These are phyloP conservation scores for Microctenopoma steveboyesi DNA, from an alignment of 2,797 vertebrate genomes.

Conservation along the genomic window DNA sequence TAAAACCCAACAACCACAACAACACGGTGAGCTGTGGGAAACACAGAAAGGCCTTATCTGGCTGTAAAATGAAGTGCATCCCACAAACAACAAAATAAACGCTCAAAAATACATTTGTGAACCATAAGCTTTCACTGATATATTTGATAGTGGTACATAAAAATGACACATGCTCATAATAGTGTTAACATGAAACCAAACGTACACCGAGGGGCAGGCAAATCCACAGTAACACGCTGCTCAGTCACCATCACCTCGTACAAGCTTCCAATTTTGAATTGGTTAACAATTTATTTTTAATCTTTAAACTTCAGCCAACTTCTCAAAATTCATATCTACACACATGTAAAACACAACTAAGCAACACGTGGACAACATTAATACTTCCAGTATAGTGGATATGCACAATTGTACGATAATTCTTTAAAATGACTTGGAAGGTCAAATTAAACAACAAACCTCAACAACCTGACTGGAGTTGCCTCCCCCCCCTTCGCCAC, in stretches of 20 bases:
- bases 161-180: slow-evolving; percentile 38
- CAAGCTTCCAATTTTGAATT: neutral
- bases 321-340: slow-evolving; percentile 22
- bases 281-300: slow-evolving; percentile 1
- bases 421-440: slow-evolving; percentile 1
- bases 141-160: slow-evolving; percentile 25
- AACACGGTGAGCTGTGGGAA: slow-evolving; percentile 5
- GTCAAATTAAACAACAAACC: slow-evolving; percentile 17
- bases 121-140: slow-evolving; percentile 28
- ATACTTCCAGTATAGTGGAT: slow-evolving; percentile 22
- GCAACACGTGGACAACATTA: slow-evolving; percentile 6
- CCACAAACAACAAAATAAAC: slow-evolving; percentile 1
- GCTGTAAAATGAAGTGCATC: slow-evolving; percentile 56
- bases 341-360: slow-evolving; percentile 19
- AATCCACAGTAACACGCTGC: slow-evolving; percentile 40
- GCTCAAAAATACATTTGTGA: slow-evolving; percentile 29
- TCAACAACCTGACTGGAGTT: slow-evolving; percentile 36
- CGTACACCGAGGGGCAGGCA: slow-evolving; percentile 54
- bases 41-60: slow-evolving; percentile 30
- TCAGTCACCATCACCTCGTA: slow-evolving; percentile 3
- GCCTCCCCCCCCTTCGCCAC: slow-evolving; percentile 55
- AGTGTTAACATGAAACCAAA: slow-evolving; percentile 43
- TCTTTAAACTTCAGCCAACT: slow-evolving; percentile 2
- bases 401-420: slow-evolving; percentile 14
- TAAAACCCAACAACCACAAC: slow-evolving; percentile 27